phyloP scores from a whole-genome alignment of 2,888 invertebrate genomes.

The Drosophila silvestris region DNA sequence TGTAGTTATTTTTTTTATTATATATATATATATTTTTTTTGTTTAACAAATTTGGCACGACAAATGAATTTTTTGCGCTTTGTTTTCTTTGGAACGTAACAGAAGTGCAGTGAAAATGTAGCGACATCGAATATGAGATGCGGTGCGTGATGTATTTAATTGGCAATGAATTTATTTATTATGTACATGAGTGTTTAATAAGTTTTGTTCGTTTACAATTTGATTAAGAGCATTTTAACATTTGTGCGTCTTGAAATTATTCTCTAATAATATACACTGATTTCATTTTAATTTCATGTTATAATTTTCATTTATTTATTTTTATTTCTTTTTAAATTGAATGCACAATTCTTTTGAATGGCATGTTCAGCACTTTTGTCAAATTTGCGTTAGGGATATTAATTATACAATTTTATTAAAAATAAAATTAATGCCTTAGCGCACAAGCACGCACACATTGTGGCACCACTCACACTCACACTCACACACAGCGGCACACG shows the following conservation, averaged over 20 bases:
- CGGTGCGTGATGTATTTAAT: constrained; percentile 62
- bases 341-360: constrained; percentile 19
- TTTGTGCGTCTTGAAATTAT: constrained; percentile 8
- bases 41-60: constrained; percentile 60
- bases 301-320: not conserved
- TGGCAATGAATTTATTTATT: constrained; percentile 37
- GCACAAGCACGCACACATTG: constrained; percentile 8
- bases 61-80: constrained; percentile 64
- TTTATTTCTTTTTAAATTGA: not conserved
- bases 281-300: not conserved
- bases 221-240: constrained; percentile 7
- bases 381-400: constrained; percentile 29
- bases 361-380: constrained; percentile 39
- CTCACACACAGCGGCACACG: constrained; percentile 39
- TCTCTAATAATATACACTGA: not conserved
- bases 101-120: constrained; percentile 50
- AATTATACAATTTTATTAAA: constrained; percentile 56
- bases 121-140: constrained; percentile 61
- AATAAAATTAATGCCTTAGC: constrained; percentile 28
- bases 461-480: constrained; percentile 16
- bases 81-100: constrained; percentile 40
- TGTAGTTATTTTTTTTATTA: constrained; percentile 10
- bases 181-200: not conserved
- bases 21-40: constrained; percentile 23
- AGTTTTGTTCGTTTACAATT: constrained; percentile 8